phyloP scores from a whole-genome alignment of 2,113 vertebrate species.

The Larimichthys polyactis region DNA sequence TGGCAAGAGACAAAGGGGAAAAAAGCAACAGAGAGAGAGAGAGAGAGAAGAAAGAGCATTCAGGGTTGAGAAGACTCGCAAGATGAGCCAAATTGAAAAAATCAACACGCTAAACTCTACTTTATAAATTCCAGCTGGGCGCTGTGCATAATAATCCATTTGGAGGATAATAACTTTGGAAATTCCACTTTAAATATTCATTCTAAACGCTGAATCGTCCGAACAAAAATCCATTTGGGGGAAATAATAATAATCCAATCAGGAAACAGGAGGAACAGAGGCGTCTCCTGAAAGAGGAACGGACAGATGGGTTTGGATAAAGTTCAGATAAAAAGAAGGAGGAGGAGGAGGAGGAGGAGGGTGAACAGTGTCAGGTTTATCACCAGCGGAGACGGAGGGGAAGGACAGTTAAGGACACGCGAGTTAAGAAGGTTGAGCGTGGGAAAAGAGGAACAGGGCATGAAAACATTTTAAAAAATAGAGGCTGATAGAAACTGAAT shows the following conservation, averaged over 20 bases:
- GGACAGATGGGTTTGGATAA: conserved; percentile 48
- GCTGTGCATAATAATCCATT: conserved; percentile 66
- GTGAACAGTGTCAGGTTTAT: not conserved
- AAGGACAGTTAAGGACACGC: conserved; percentile 55
- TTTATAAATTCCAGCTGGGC: conserved; percentile 62
- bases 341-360: not conserved
- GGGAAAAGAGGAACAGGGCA: conserved; percentile 45
- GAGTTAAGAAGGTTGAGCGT: conserved; percentile 35
- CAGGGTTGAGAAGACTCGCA: conserved; percentile 37
- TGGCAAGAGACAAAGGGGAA: conserved; percentile 56
- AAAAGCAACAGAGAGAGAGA: conserved; percentile 18
- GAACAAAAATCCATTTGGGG: conserved; percentile 63
- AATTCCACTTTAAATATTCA: conserved; percentile 64
- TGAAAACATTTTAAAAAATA: conserved; percentile 25
- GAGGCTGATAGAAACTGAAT: conserved; percentile 44
- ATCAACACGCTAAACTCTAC: conserved; percentile 62
- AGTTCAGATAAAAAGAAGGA: conserved; percentile 10
- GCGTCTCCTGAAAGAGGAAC: conserved; percentile 40
- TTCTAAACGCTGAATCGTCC: conserved; percentile 63
- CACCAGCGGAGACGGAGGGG: conserved; percentile 11
- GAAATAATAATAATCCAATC: conserved; percentile 69
- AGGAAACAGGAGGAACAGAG: conserved; percentile 48
- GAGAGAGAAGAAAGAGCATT: conserved; percentile 31
- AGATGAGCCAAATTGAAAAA: conserved; percentile 60
- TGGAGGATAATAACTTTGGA: conserved; percentile 59